Evolutionary conservation across 2,888 invertebrate genomes (phyloP), one percentile per base, ranked within the genome.

Genomic region (Caenorhabditis japonica): DNA sequence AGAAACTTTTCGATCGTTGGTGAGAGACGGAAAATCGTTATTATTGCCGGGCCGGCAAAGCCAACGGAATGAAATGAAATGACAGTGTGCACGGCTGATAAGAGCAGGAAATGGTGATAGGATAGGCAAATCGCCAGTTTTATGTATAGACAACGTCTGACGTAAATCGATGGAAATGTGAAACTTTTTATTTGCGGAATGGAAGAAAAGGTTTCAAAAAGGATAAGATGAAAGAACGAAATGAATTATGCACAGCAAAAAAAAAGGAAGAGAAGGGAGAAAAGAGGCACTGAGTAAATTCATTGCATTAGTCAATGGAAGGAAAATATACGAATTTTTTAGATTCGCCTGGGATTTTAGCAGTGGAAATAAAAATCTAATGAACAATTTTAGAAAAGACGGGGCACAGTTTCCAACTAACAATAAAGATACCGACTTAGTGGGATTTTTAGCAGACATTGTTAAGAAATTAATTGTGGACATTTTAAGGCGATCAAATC

Each of bases 81-180:
- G 30, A 49, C 30, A 27, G 49, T 19, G 19, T 33, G 33, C 17
- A 15, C 15, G n/a, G 44, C 7, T 2, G 8, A 21, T 3, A 25
- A 47, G 15, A 23, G 39, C n/a, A n/a, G n/a, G n/a, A n/a, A n/a
- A n/a, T 39, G 39, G 39, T 17, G 39, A 17, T 10, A 17, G 19
- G 39, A 39, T 5, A 17, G 17, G n/a, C 17, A 10, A 5, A 8
- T 19, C 4, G 43, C 3, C 4, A 23, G n/a, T 10, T 3, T 2
- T 19, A 12, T 10, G 43, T 59, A 59, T 59, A 49, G 49, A 39
- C 39, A 23, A 49, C 19, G n/a, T 34, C 44, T 56, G 56, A 56
- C 44, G 56, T 44, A 56, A 44, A 53, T 30, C 30, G 33, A 43
- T 33, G 33, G 19, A 34, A 51, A 2, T 21, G 36, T 12, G 12